These are phyloP conservation scores for Dasypolia templi DNA, from an alignment of 2,888 invertebrate species.

Conservation along the genomic window DNA sequence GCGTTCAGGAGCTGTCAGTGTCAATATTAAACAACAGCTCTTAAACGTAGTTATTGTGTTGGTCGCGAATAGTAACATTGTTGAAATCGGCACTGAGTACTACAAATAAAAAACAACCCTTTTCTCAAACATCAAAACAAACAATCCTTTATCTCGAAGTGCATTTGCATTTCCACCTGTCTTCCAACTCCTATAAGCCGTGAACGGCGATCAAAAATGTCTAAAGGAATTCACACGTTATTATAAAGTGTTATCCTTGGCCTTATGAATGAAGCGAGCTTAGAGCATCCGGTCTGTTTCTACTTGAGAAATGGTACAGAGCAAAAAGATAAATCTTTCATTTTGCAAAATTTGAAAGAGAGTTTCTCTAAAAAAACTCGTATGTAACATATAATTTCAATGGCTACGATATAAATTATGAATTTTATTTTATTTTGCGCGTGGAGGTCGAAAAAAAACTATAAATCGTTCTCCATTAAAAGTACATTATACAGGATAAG, in stretches of 20 bases:
- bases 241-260: constrained; percentile 38
- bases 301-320: constrained; percentile 21
- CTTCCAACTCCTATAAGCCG: constrained; percentile 15
- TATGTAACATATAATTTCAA: too few relatives aligned
- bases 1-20: too few relatives aligned
- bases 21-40: too few relatives aligned
- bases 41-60: too few relatives aligned
- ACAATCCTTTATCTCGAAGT: not conserved
- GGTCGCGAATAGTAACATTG: too few relatives aligned
- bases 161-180: constrained; percentile 11
- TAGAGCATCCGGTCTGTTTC: constrained; percentile 34
- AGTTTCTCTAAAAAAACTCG: not conserved
- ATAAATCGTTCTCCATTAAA: too few relatives aligned
- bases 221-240: constrained; percentile 48
- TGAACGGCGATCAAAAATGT: constrained; percentile 56
- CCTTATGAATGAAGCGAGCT: constrained; percentile 26
- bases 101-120: not conserved
- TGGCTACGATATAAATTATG: too few relatives aligned
- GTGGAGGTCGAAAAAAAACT: not conserved
- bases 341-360: constrained; percentile 21
- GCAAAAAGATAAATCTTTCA: too few relatives aligned
- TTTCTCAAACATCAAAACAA: not conserved
- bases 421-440: too few relatives aligned
- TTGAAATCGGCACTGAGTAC: too few relatives aligned
- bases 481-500: too few relatives aligned